phyloP scores from a whole-genome alignment of 2,888 invertebrate species.

The Ophion slaviceki region DNA sequence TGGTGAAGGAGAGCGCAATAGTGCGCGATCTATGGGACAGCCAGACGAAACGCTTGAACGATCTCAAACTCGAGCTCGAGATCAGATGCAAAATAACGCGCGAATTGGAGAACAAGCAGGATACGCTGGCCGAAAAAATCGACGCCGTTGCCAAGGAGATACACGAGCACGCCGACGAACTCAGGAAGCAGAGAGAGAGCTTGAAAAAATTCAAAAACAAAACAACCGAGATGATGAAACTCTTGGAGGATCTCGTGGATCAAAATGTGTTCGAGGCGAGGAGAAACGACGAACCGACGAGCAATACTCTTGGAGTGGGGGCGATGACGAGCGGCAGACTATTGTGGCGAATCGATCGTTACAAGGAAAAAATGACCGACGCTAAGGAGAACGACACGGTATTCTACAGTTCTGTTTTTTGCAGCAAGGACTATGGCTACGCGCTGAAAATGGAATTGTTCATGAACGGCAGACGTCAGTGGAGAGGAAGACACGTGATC shows the following conservation, averaged over 20 bases:
- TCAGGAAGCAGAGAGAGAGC: conserved; percentile 56
- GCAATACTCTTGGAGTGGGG: background rate
- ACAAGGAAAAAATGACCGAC: conserved; percentile 87
- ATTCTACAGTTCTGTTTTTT: conserved; percentile 88
- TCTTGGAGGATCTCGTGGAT: background rate
- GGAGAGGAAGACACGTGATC: conserved; percentile 90
- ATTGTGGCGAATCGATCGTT: conserved; percentile 90
- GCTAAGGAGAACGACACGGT: conserved; percentile 88
- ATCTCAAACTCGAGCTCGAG: conserved; percentile 85
- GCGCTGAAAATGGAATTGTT: conserved; percentile 89
- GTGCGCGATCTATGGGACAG: conserved; percentile 82
- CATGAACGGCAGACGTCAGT: conserved; percentile 90
- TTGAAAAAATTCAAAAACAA: conserved; percentile 70
- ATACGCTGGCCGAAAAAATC: conserved; percentile 84
- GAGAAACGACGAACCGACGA: conserved; percentile 33
- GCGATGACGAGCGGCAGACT: conserved; percentile 84
- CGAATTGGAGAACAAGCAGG: conserved; percentile 84
- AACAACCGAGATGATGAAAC: conserved; percentile 71
- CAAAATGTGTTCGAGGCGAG: background rate
- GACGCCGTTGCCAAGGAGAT: conserved; percentile 84
- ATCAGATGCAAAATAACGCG: conserved; percentile 83
- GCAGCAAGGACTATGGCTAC: conserved; percentile 90
- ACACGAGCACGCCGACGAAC: conserved; percentile 60
- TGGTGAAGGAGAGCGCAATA: conserved; percentile 81
- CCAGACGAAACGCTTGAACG: conserved; percentile 81